A percentile compares a stretch with the other conserved stretches of the same genome.
Evolutionary conservation across 2,113 vertebrate genomes (phyloP).

Genomic region (Actenoides hombroni): DNA sequence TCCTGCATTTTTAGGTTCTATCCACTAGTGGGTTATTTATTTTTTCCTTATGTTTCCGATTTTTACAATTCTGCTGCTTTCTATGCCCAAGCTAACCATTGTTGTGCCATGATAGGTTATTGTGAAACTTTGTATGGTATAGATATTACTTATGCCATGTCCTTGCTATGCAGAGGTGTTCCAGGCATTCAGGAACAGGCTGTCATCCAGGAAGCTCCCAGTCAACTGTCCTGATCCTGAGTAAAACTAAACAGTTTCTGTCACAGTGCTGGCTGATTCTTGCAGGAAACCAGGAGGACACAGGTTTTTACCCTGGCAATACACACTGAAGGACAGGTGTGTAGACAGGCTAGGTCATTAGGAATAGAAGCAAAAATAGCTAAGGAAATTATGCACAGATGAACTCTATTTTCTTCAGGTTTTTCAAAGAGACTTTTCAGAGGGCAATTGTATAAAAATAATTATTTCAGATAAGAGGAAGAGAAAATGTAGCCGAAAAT

Average conservation of each 20-base stretch:
- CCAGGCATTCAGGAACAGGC: neutral
- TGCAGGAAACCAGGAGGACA: neutral
- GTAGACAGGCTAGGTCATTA: neutral
- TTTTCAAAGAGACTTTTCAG: neutral
- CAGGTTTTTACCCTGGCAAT: neutral
- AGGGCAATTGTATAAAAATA: neutral
- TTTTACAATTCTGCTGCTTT: neutral
- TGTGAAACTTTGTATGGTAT: neutral
- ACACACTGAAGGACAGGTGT: neutral
- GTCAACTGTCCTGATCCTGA: neutral
- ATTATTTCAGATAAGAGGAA: neutral
- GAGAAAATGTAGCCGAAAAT: neutral
- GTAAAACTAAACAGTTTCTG: neutral
- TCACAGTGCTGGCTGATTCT: neutral
- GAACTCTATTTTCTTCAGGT: neutral
- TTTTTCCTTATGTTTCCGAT: neutral
- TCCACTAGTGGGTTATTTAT: neutral
- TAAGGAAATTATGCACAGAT: neutral
- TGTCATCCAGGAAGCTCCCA: neutral
- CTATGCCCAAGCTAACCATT: neutral
- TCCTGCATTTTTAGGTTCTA: neutral
- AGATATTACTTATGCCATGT: neutral
- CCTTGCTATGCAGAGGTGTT: rapidly evolving
- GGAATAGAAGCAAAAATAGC: neutral
- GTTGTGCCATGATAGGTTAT: neutral